Evolutionary conservation across 1,140 invertebrate species (phyloP).

Genomic region (Philopotamus ludificatus): DNA sequence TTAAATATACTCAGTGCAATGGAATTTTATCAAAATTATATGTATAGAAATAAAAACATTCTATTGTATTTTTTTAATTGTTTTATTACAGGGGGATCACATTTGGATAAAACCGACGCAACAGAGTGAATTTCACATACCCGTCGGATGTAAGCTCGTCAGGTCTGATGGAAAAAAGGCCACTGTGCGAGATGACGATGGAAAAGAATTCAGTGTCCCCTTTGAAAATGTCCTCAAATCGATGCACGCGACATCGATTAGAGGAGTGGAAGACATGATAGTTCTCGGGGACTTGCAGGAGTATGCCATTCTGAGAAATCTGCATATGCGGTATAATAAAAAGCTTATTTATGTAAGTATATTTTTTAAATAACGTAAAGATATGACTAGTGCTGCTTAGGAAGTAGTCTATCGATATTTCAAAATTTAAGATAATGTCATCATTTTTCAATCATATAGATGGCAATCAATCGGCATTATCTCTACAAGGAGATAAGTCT

Average conservation of each 20-base stretch:
- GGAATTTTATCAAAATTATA: too few species aligned
- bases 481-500: too few species aligned
- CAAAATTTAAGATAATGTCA: too few species aligned
- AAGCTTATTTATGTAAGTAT: slow-evolving; percentile 85
- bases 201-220: slow-evolving; percentile 61
- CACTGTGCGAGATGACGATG: slow-evolving; percentile 77
- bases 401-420: too few species aligned
- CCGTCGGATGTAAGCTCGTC: slow-evolving; percentile 78
- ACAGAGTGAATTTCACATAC: slow-evolving; percentile 76
- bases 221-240: slow-evolving; percentile 67
- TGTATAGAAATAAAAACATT: too few species aligned
- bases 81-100: slow-evolving; percentile 67
- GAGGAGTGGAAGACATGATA: slow-evolving; percentile 94
- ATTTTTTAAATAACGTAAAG: too few species aligned
- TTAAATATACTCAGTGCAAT: too few species aligned
- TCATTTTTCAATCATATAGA: too few species aligned
- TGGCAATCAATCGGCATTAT: too few species aligned
- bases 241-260: slow-evolving; percentile 82
- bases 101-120: slow-evolving; percentile 80
- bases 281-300: slow-evolving; percentile 89
- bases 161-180: slow-evolving; percentile 75
- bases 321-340: slow-evolving; percentile 86
- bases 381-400: too few species aligned
- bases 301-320: slow-evolving; percentile 87
- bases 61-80: too few species aligned